These are phyloP conservation scores for Blastomussa wellsi DNA, from an alignment of 92 coral and sea anemone species.

Conservation along the genomic window DNA sequence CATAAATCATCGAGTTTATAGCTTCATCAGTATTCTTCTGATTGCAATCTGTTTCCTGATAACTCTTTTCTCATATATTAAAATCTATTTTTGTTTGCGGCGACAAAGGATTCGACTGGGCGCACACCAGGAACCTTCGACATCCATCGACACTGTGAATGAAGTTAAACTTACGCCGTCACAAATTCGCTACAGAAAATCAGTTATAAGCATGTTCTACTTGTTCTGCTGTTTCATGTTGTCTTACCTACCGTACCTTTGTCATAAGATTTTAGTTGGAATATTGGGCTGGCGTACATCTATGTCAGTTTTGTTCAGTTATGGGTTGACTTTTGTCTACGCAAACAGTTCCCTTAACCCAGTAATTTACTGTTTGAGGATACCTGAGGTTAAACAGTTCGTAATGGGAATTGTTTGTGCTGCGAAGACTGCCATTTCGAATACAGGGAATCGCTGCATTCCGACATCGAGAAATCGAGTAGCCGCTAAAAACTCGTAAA, in stretches of 20 bases:
- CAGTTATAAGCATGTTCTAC: conserved; percentile 42
- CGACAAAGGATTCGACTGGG: conserved; percentile 2
- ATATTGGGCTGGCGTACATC: conserved; percentile 24
- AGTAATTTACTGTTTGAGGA: conserved; percentile 31
- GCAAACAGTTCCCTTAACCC: conserved; percentile 52
- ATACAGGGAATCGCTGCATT: neutral
- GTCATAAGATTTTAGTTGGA: conserved; percentile 3
- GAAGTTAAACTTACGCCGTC: neutral
- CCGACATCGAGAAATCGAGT: neutral
- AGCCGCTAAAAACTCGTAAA: neutral
- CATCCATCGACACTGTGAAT: neutral
- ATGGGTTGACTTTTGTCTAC: conserved; percentile 42
- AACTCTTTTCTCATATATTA: conserved; percentile 24
- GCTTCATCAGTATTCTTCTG: neutral
- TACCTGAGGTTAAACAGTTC: conserved; percentile 1
- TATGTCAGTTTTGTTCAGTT: conserved; percentile 23
- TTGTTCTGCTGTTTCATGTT: conserved; percentile 28
- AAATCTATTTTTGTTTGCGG: conserved; percentile 35
- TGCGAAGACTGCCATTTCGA: neutral
- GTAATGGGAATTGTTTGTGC: neutral
- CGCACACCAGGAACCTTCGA: neutral
- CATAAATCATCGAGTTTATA: conserved; percentile 22
- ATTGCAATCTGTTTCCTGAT: conserved; percentile 31
- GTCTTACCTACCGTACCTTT: conserved; percentile 48
- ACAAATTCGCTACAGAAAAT: conserved; percentile 30